Evolutionary conservation across 2,888 invertebrate genomes (phyloP), one percentile per base, ranked within the genome.

Genomic region (Orthosia gracilis): DNA sequence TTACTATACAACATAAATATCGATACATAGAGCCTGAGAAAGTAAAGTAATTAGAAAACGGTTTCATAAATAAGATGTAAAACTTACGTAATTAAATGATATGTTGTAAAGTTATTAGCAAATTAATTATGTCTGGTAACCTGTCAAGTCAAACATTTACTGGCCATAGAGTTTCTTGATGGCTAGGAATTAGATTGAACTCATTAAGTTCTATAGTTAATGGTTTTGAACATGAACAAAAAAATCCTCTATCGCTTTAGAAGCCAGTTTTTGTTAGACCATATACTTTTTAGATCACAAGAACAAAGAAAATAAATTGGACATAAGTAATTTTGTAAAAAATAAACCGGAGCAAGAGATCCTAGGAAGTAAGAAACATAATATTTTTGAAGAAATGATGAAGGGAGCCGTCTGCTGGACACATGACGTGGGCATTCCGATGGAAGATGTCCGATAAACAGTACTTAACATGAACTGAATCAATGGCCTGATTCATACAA

Each of bases 41-140:
- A 85, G 87, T 85, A 4, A 26, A 31, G 85, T 83, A 79, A 83
- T 85, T 85, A 85, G 78, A 85, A 86, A 86, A 85, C 76, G 54
- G 59, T 79, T 68, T 64, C 65, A 69, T 86, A 58, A 81, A 83
- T 82, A 79, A 74, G 78, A 81, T 73, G 80, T 73, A 31, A 40
- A 64, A 57, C 74, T 81, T 83, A 85, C 31, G 45, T 86, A 73
- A 84, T 71, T 67, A 71, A 76, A 80, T 65, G 49, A 40, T 69
- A 70, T 23, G 68, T 59, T 62, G 18, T 78, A 52, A 74, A 77
- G 21, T 67, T 65, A 55, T 68, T 54, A 58, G 31, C 18, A 58
- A 73, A 73, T 78, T 68, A 80, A 78, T 73, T 72, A 67, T 55
- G 17, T 63, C 40, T 52, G 45, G 18, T 26, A 59, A 82, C 67